phyloP scores from a whole-genome alignment of 2,888 invertebrate species.

The Apotomis capreana region DNA sequence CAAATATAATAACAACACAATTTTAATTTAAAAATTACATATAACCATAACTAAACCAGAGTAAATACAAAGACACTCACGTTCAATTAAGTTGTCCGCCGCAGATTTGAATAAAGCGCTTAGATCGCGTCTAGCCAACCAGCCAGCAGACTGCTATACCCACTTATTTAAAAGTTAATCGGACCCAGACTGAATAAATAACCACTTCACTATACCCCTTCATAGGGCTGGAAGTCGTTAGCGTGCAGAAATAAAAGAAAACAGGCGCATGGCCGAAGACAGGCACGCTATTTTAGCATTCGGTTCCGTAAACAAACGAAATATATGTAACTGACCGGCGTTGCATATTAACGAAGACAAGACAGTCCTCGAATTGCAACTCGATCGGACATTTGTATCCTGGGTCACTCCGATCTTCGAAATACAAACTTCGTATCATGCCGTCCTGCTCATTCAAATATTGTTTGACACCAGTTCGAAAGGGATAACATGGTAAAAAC shows the following conservation, averaged over 20 bases:
- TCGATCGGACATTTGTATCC: too few relatives aligned
- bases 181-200: constrained; percentile 16
- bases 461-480: too few relatives aligned
- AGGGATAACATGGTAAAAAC: too few relatives aligned
- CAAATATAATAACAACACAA: too few relatives aligned
- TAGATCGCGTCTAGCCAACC: not conserved
- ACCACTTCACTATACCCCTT: constrained; percentile 9
- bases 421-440: too few relatives aligned
- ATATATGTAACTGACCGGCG: not conserved
- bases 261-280: not conserved
- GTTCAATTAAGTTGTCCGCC: not conserved
- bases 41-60: too few relatives aligned
- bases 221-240: constrained; percentile 18
- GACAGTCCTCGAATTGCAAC: too few relatives aligned
- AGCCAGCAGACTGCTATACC: not conserved
- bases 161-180: constrained; percentile 5
- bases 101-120: not conserved
- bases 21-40: too few relatives aligned
- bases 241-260: constrained; percentile 29
- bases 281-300: constrained; percentile 7
- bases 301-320: constrained; percentile 15
- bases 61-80: too few relatives aligned
- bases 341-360: not conserved
- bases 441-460: too few relatives aligned
- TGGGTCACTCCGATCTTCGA: too few relatives aligned